Conservation (phyloP, 1,140 invertebrate species). For the Trichomalopsis sarcophagae region DNA sequence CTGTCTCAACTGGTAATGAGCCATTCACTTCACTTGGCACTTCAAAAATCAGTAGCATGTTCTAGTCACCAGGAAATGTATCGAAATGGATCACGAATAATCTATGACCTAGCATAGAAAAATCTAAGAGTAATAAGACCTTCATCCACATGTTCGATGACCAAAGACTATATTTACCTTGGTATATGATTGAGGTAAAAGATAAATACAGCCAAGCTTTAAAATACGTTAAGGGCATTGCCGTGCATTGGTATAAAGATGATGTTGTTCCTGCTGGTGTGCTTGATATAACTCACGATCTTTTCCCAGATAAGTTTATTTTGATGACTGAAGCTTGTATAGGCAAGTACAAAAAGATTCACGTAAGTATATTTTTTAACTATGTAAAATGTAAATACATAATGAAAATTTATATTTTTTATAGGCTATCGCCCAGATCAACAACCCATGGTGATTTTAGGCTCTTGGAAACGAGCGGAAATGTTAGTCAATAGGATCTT, state of each 20-base stretch:
- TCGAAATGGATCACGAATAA: slow-evolving; percentile 80
- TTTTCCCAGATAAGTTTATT: slow-evolving; percentile 83
- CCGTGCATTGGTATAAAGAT: slow-evolving; percentile 83
- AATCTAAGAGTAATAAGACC: slow-evolving; percentile 76
- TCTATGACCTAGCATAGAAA: slow-evolving; percentile 81
- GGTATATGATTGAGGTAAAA: slow-evolving; percentile 66
- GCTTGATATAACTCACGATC: slow-evolving; percentile 76
- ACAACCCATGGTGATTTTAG: slow-evolving; percentile 77
- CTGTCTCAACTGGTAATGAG: slow-evolving; percentile 81
- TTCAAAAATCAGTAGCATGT: slow-evolving; percentile 75
- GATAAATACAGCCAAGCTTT: slow-evolving; percentile 8
- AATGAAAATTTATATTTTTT: slow-evolving; percentile 71
- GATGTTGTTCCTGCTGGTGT: slow-evolving; percentile 72
- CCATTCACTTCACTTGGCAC: slow-evolving; percentile 79
- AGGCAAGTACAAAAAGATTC: slow-evolving; percentile 69
- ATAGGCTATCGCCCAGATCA: slow-evolving; percentile 44
- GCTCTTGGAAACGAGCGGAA: slow-evolving; percentile 85
- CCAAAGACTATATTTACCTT: slow-evolving; percentile 79
- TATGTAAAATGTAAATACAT: no score
- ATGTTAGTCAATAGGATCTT: slow-evolving; percentile 83
- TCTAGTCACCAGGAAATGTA: slow-evolving; percentile 56
- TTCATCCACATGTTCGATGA: slow-evolving; percentile 85
- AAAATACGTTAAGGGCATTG: slow-evolving; percentile 79
- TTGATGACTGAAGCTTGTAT: slow-evolving; percentile 86
- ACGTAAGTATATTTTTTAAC: no score